Percentiles rank a stretch among this genome's conserved stretches.
Conservation (phyloP, 2,113 vertebrate genomes). For the Ophthalmolycus amberensis region DNA sequence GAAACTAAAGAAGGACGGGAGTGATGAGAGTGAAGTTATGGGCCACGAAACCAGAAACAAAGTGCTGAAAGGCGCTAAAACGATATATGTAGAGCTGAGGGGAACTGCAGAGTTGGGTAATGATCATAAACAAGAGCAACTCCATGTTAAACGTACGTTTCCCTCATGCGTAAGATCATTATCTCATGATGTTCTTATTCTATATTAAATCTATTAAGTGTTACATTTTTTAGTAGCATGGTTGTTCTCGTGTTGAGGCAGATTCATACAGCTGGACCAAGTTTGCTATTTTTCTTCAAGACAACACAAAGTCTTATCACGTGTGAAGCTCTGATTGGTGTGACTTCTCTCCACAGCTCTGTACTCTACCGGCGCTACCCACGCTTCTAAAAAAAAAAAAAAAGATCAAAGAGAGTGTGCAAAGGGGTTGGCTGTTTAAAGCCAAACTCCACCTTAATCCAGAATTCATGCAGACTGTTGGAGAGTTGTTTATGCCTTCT, state of each 20-base stretch:
- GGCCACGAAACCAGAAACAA: background rate
- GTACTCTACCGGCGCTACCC: constrained; percentile 21
- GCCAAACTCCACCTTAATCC: constrained; percentile 69
- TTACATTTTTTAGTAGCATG: background rate
- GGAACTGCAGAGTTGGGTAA: background rate
- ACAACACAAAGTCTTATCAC: constrained; percentile 29
- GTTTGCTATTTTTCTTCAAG: constrained; percentile 19
- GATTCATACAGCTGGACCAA: constrained; percentile 10
- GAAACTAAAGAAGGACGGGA: background rate
- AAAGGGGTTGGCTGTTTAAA: constrained; percentile 63
- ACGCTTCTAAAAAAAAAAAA: constrained; percentile 50
- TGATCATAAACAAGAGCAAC: too few relatives aligned
- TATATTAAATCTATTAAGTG: background rate
- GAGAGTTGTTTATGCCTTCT: too few relatives aligned
- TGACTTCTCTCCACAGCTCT: constrained; percentile 40
- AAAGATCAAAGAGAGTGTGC: constrained; percentile 68
- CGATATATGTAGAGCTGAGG: background rate
- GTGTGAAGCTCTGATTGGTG: constrained; percentile 47
- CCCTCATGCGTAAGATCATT: background rate
- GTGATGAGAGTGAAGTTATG: background rate
- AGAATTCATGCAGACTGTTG: constrained; percentile 56
- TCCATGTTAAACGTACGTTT: too few relatives aligned
- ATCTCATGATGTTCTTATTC: background rate
- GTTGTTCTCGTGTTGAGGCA: background rate
- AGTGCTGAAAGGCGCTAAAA: background rate